Evolutionary conservation across 2,888 invertebrate species (phyloP), one percentile per base, ranked within the genome.

Genomic region (Rhingia rostrata): DNA sequence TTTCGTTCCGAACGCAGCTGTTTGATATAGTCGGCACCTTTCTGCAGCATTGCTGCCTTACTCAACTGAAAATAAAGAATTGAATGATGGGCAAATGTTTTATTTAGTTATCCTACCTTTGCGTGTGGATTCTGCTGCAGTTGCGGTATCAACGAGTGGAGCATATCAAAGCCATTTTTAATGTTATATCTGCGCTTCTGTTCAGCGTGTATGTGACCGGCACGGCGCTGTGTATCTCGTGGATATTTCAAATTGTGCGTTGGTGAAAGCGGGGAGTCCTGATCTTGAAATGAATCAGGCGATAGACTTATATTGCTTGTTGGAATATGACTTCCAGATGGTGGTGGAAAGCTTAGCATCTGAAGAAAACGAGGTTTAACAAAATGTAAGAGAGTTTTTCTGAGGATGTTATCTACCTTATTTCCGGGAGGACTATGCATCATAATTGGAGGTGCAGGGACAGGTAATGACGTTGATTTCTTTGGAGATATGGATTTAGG

Each of bases 21-120:
- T 88, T 96, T 95, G 86, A 98, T 98, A 90, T 98, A 98, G 88
- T 99, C 98, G 5, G 98, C 98, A 77, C 98, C 98, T 91, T 98
- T 98, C 90, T 98, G 98, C 69, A 99, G 92, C 97, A 98, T 97
- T 14, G 98, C 97, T 49, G 98, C 98, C 92, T 99, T 99, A 92
- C 97, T 97, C 87, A 97, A 93, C 95, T 95, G 89, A 69, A 80
- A 63, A 60, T 10, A 51, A 58, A 5, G 22, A 22, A 58, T 9
- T 10, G n/a, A 37, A 37, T 43, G 22, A 22, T 33, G 6, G 33
- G 7, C 12, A 43, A 45, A 7, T 45, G 10, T 37, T 14, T 35
- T 0, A 4, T 37, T 37, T 7, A 14, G 3, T 30, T 6, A n/a
- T 12, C 45, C 30, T 89, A 96, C 95, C 94, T 98, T 98, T 5